A percentile compares a stretch with the other conserved stretches of the same genome.
Evolutionary conservation across 2,113 vertebrate genomes (phyloP).

Genomic region (Leucopsar rothschildi): DNA sequence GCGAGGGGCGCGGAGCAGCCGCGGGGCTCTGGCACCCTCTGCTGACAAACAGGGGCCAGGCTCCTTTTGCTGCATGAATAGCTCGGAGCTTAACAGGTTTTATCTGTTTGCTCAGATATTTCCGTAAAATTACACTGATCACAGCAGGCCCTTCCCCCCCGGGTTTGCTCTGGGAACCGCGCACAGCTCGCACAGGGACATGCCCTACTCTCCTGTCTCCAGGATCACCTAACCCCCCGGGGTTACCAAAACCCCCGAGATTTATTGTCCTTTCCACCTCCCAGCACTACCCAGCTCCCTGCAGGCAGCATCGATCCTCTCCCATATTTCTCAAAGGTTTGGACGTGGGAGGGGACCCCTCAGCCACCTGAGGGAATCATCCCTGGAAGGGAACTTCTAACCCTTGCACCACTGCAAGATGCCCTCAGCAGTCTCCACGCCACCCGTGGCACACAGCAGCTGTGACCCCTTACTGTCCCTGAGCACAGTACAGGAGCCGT

Average conservation of each 20-base stretch:
- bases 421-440: rapidly evolving
- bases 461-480: background rate
- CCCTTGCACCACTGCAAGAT: rapidly evolving
- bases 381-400: background rate
- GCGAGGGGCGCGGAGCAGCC: background rate
- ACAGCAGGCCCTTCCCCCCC: background rate
- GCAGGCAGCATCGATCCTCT: background rate
- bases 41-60: background rate
- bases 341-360: background rate
- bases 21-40: slow-evolving; percentile 63
- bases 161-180: background rate
- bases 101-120: background rate
- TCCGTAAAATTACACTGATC: background rate
- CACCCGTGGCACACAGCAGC: background rate
- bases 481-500: rapidly evolving
- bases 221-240: background rate
- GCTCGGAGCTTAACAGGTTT: background rate
- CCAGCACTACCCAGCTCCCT: background rate
- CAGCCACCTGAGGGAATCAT: background rate
- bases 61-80: background rate
- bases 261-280: background rate
- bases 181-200: rapidly evolving
- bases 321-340: background rate
- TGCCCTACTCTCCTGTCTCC: background rate
- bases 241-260: background rate